Conservation (phyloP, 2,113 vertebrate species). For the Peucedramus taeniatus region DNA sequence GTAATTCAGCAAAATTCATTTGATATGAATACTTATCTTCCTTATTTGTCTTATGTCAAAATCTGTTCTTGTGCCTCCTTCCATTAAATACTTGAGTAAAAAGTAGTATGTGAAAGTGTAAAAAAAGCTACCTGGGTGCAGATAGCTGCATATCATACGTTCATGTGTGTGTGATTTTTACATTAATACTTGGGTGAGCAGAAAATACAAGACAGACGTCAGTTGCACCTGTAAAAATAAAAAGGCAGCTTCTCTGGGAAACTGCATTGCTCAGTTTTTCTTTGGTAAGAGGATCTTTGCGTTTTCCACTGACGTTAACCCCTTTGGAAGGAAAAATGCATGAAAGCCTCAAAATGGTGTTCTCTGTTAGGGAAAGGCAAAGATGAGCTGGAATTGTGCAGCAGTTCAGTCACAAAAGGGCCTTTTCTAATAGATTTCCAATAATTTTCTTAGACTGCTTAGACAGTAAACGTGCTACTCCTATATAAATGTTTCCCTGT, state of each 20-base stretch:
- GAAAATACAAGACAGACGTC: not conserved
- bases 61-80: not conserved
- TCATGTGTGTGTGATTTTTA: not conserved
- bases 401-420: not conserved
- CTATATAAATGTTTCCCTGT: not conserved
- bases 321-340: not conserved
- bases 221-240: slow-evolving; percentile 39
- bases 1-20: not conserved
- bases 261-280: not conserved
- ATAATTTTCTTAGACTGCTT: not conserved
- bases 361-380: not conserved
- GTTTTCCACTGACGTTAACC: not conserved
- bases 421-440: not conserved
- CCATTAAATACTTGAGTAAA: not conserved
- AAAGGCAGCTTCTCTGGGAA: not conserved
- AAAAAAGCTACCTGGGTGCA: not conserved
- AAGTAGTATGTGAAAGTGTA: not conserved
- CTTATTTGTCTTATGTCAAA: not conserved
- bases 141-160: not conserved
- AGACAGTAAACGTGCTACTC: not conserved
- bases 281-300: not conserved
- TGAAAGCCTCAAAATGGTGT: not conserved
- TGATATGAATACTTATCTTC: not conserved
- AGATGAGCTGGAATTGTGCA: not conserved
- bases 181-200: not conserved